Evolutionary conservation across 23 tunicate genomes (phyloP).

Genomic region (Botrylloides violaceus): DNA sequence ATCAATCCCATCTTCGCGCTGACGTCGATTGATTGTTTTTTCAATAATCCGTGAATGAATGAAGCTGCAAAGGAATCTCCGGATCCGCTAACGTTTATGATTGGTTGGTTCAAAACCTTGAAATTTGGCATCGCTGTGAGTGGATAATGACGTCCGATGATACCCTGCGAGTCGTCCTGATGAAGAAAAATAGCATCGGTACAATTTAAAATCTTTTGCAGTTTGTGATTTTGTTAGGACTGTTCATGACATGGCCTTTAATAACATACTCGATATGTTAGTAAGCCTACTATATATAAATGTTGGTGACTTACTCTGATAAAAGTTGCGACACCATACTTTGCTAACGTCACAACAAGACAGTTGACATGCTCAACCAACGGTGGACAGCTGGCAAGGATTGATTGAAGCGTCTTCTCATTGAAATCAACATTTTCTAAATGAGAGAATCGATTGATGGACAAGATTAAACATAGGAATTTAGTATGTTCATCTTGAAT

Average conservation of each 20-base stretch:
- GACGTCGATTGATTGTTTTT: conserved; percentile 11
- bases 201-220: no score
- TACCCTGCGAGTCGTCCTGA: background rate
- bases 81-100: conserved; percentile 55
- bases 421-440: conserved; percentile 6
- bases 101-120: conserved; percentile 34
- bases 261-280: no score
- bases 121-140: conserved; percentile 7
- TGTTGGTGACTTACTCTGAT: background rate
- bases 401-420: background rate
- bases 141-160: conserved; percentile 21
- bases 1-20: conserved; percentile 38
- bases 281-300: conserved; percentile 1
- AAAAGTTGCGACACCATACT: conserved; percentile 32
- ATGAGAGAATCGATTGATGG: background rate
- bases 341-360: conserved; percentile 45
- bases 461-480: background rate
- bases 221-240: no score
- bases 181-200: background rate
- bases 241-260: no score
- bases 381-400: conserved; percentile 5
- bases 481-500: background rate
- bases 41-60: conserved; percentile 39
- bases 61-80: conserved; percentile 76
- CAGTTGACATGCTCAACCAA: conserved; percentile 23